A percentile compares a stretch with the other conserved stretches of the same genome.
Evolutionary conservation across 1,140 invertebrate genomes (phyloP).

Genomic region (Bacillus rossius): DNA sequence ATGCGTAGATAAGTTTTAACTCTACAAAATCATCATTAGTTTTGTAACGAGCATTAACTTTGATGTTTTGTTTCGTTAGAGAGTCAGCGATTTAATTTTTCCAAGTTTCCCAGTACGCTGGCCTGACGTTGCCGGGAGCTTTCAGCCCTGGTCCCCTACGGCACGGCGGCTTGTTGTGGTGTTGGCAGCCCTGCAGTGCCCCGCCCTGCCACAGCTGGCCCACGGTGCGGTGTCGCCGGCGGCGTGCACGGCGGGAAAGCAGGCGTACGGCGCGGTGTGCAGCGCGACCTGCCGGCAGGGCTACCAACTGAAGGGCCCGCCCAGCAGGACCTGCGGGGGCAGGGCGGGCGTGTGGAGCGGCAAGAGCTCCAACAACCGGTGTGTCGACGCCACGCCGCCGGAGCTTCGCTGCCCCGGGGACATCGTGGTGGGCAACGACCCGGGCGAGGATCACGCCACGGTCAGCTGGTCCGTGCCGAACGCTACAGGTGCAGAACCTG

Average conservation of each 20-base stretch:
- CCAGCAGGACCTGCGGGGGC: slow-evolving; percentile 41
- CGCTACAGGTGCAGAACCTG: slow-evolving; percentile 38
- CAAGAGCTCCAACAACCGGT: neutral
- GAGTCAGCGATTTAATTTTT: no score
- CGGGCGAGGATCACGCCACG: slow-evolving; percentile 48
- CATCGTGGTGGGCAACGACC: slow-evolving; percentile 37
- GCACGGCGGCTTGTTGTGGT: neutral
- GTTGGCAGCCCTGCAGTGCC: slow-evolving; percentile 50
- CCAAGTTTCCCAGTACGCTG: no score
- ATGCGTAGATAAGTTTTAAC: no score
- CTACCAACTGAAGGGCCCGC: slow-evolving; percentile 47
- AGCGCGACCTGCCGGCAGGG: slow-evolving; percentile 50
- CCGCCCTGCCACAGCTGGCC: slow-evolving; percentile 42
- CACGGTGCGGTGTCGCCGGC: slow-evolving; percentile 46
- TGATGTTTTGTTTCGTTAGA: no score
- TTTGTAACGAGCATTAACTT: no score
- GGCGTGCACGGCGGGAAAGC: slow-evolving; percentile 45
- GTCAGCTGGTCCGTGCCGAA: slow-evolving; percentile 46
- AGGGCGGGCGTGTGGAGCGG: slow-evolving; percentile 44
- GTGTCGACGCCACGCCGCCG: slow-evolving; percentile 49
- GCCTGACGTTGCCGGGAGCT: no score
- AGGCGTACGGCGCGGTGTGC: slow-evolving; percentile 49
- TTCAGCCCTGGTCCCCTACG: no score
- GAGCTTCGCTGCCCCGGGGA: slow-evolving; percentile 48
- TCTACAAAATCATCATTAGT: no score